phyloP scores from a whole-genome alignment of 2,797 vertebrate species.

The Lithobates pipiens region DNA sequence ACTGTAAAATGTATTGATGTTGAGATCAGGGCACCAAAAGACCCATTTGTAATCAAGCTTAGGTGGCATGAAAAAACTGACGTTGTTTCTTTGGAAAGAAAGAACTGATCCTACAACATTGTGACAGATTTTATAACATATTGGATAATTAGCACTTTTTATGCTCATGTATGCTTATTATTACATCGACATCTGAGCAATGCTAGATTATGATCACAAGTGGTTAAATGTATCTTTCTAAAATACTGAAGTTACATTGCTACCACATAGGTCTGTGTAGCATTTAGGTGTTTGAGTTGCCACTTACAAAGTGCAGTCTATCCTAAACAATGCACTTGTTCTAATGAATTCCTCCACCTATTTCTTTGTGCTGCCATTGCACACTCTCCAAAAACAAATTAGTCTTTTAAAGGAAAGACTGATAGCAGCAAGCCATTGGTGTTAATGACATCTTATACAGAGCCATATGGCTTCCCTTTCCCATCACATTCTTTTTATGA shows the following conservation, averaged over 20 bases:
- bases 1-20: no score
- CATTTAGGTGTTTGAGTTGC: background rate
- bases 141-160: no score
- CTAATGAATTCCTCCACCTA: background rate
- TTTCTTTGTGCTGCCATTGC: conserved; percentile 7
- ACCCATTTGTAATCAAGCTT: no score
- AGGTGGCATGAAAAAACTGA: no score
- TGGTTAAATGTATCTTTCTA: background rate
- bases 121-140: no score
- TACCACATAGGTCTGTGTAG: background rate
- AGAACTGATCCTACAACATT: no score
- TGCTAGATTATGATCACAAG: background rate
- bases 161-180: no score
- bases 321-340: background rate
- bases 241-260: background rate
- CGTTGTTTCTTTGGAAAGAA: no score
- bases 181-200: background rate
- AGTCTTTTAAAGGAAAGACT: conserved; percentile 1
- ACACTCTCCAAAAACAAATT: conserved; percentile 1
- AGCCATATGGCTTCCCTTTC: conserved; percentile 25
- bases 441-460: conserved; percentile 1
- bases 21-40: no score
- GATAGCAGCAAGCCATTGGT: conserved; percentile 28
- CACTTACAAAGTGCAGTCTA: background rate
- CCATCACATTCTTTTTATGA: background rate